These are phyloP conservation scores for Drosophila kuntzei DNA, from an alignment of 2,888 invertebrate genomes.

Conservation along the genomic window DNA sequence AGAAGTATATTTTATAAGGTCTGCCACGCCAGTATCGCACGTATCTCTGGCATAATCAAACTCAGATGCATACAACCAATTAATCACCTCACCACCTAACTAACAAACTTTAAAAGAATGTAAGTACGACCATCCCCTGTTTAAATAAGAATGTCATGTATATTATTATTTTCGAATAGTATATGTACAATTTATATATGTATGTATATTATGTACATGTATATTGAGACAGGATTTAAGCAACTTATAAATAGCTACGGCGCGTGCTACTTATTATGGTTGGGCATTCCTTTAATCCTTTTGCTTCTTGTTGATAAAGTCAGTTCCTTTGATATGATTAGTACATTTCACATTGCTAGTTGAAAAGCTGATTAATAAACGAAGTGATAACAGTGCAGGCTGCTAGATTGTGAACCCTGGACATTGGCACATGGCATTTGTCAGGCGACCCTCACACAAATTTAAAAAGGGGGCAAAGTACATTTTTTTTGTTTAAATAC, in stretches of 20 bases:
- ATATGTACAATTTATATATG: no score
- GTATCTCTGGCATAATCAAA: no score
- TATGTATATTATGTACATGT: neutral
- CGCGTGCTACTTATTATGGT: conserved; percentile 81
- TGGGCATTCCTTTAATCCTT: conserved; percentile 33
- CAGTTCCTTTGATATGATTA: conserved; percentile 72
- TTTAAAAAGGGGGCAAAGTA: conserved; percentile 6
- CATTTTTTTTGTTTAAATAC: neutral
- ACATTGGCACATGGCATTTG: conserved; percentile 43
- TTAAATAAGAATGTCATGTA: neutral
- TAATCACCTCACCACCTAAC: neutral
- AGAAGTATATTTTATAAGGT: no score
- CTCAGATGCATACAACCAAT: neutral
- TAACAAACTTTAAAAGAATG: neutral
- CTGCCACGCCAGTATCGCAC: no score
- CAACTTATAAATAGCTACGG: conserved; percentile 60
- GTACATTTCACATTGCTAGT: conserved; percentile 12
- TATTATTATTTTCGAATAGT: conserved; percentile 11
- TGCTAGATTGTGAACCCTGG: conserved; percentile 6
- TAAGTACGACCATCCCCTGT: conserved; percentile 19
- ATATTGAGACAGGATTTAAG: neutral
- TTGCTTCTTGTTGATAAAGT: conserved; percentile 34
- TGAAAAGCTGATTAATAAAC: conserved; percentile 25
- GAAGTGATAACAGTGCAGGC: conserved; percentile 11
- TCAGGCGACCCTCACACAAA: conserved; percentile 38